Evolutionary conservation across 2,113 vertebrate species (phyloP).

Genomic region (Marcusenius ussheri): DNA sequence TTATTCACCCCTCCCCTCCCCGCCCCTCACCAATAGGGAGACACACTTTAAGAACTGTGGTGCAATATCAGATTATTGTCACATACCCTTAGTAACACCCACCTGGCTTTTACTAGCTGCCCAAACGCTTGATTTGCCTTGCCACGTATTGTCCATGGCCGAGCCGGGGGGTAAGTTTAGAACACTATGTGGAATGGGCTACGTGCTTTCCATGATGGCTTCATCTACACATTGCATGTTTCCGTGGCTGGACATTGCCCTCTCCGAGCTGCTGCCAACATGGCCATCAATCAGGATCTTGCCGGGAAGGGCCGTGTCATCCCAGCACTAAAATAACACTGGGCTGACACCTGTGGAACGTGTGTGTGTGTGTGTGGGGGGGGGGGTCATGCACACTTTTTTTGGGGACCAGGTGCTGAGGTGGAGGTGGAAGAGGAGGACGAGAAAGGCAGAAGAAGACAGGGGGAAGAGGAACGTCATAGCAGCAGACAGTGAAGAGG

Average conservation of each 20-base stretch:
- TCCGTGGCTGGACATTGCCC: neutral
- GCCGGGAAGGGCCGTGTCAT: neutral
- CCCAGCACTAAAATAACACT: neutral
- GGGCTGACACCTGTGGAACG: neutral
- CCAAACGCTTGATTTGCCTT: neutral
- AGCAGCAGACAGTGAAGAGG: neutral
- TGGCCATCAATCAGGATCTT: neutral
- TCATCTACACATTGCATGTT: constrained; percentile 12
- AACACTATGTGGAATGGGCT: constrained; percentile 16
- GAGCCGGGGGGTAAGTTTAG: constrained; percentile 12
- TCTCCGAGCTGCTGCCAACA: neutral
- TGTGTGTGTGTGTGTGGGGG: neutral
- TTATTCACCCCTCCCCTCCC: neutral
- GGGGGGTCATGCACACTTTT: neutral
- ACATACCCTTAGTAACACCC: neutral
- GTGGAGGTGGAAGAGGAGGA: neutral
- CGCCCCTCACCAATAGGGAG: neutral
- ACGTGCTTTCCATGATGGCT: constrained; percentile 30
- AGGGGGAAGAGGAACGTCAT: neutral
- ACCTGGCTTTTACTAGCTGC: too few species aligned
- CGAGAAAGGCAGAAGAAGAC: neutral
- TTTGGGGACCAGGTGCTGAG: neutral
- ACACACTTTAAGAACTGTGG: neutral
- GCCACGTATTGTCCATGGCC: neutral
- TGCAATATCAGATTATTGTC: neutral